Evolutionary conservation across 35 echinoderm and acorn worm species (phyloP), one percentile per base, ranked within the genome.

Genomic region (Strongylocentrotus purpuratus): DNA sequence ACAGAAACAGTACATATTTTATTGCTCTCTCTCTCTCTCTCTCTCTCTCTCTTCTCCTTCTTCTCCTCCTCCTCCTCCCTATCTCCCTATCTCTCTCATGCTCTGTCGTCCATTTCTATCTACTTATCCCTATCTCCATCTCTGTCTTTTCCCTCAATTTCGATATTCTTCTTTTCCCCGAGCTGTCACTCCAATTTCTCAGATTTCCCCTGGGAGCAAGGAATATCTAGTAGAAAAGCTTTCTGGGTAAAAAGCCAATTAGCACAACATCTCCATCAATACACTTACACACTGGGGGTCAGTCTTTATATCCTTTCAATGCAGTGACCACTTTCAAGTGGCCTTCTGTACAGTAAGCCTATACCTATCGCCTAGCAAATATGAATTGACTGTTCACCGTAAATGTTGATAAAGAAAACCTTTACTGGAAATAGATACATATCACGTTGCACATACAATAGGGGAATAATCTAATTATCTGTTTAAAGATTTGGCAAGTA

Each of bases 211-310:
- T 22, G 65, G 65, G 65, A 78, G 65, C 65, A 78, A 8, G 25
- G 28, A 78, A 78, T 78, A 78, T 78, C 65, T 28, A 78, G 65
- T n/a, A 78, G 65, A 78, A n/a, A 78, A 78, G 65, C 65, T 78
- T 78, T 78, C 65, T 78, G 20, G 65, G 65, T 78, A 78, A 78
- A 78, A 78, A 78, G 65, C 65, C 65, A 78, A 78, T 78, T 78
- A 78, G 65, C 65, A 78, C 65, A 31, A 78, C 65, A 78, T 78
- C 65, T 78, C 65, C 20, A 18, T 78, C 20, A 78, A 22, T 78
- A 78, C 65, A 78, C 65, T 78, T n/a, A 78, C 65, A 78, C 20
- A 78, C 65, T n/a, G 25, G 1, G 65, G 65, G 65, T 78, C 65
- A 78, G 65, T 78, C n/a, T 78, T 78, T 78, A n/a, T n/a, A 78